Evolutionary conservation across 2,113 vertebrate genomes (phyloP).

Genomic region (Sebastes fasciatus): DNA sequence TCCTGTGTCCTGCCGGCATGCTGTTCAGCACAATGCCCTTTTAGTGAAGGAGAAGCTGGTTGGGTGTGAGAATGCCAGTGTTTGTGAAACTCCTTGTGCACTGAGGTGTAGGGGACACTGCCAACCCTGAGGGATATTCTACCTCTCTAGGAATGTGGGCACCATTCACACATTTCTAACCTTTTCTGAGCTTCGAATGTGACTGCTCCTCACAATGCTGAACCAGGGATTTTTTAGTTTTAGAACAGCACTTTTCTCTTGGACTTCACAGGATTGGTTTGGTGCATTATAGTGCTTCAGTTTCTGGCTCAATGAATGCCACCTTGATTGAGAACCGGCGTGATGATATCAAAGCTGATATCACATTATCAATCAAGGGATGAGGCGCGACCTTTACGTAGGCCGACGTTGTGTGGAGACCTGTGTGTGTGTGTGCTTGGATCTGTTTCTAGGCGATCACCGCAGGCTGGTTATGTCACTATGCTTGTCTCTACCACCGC

Average conservation of each 20-base stretch:
- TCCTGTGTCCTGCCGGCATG: constrained; percentile 20
- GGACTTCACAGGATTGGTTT: neutral
- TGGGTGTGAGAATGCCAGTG: constrained; percentile 50
- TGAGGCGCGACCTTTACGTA: constrained; percentile 39
- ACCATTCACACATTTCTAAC: neutral
- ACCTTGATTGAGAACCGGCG: constrained; percentile 3
- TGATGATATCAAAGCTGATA: constrained; percentile 29
- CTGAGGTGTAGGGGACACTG: constrained; percentile 18
- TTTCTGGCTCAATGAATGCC: constrained; percentile 8
- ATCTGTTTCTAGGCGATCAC: constrained; percentile 41
- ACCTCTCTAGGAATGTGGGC: neutral
- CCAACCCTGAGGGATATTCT: constrained; percentile 19
- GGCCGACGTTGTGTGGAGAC: constrained; percentile 5
- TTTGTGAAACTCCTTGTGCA: constrained; percentile 20
- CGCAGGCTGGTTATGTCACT: constrained; percentile 38
- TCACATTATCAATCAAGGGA: constrained; percentile 32
- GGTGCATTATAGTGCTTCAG: neutral
- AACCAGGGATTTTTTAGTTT: constrained; percentile 26
- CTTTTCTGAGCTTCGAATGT: constrained; percentile 5
- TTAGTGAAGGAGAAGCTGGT: constrained; percentile 25
- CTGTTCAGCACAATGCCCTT: constrained; percentile 12
- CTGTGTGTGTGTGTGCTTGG: constrained; percentile 18
- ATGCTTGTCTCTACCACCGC: constrained; percentile 15
- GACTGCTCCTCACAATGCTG: constrained; percentile 22
- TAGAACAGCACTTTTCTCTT: neutral